These are phyloP conservation scores for Ptychobarbus kaznakovi DNA, from an alignment of 2,797 vertebrate species.

Conservation along the genomic window DNA sequence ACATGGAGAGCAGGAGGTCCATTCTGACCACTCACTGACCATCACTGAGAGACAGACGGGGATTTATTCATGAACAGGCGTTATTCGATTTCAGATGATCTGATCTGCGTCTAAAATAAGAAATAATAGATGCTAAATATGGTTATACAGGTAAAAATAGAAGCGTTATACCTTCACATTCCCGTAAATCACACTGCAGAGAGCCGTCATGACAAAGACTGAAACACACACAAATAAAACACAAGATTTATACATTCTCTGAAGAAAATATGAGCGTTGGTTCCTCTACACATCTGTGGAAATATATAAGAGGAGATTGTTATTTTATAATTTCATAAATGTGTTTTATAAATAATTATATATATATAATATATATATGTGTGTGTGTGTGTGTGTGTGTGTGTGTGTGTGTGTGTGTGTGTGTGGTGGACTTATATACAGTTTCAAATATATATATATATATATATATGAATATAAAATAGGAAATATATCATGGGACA, in stretches of 20 bases:
- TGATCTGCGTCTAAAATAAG: neutral
- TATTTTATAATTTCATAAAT: too few relatives aligned
- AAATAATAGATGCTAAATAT: neutral
- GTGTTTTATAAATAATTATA: too few relatives aligned
- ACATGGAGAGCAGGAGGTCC: conserved; percentile 87
- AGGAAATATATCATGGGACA: too few relatives aligned
- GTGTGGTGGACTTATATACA: too few relatives aligned
- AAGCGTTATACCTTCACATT: conserved; percentile 72
- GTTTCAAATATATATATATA: too few relatives aligned
- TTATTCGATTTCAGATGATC: conserved; percentile 5
- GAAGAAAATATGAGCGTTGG: too few relatives aligned
- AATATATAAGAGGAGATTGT: too few relatives aligned
- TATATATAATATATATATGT: too few relatives aligned
- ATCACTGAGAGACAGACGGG: conserved; percentile 68
- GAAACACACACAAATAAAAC: conserved; percentile 37
- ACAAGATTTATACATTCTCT: too few relatives aligned
- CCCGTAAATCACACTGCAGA: conserved; percentile 55
- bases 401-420: too few relatives aligned
- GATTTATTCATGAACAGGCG: neutral
- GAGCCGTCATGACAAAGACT: conserved; percentile 58
- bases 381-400: too few relatives aligned
- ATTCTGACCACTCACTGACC: conserved; percentile 88
- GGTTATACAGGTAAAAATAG: neutral
- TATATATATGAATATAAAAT: neutral
- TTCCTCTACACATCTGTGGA: too few relatives aligned